A percentile compares a stretch with the other conserved stretches of the same genome.
These are phyloP conservation scores for Oxyscelio sp. DNA, from an alignment of 2,888 invertebrate species.

Conservation along the genomic window DNA sequence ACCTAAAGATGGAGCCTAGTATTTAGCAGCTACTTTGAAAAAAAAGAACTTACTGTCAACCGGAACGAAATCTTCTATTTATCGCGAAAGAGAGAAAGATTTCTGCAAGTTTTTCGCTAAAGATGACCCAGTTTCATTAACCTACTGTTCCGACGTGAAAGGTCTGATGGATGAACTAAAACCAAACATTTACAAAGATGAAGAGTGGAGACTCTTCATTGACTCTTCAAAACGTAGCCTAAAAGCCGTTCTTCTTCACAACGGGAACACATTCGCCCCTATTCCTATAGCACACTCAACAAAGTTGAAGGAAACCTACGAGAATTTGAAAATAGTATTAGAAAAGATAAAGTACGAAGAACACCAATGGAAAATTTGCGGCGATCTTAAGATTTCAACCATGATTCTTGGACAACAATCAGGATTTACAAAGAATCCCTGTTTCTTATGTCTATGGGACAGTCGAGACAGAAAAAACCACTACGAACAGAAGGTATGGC, in stretches of 20 bases:
- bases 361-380: conserved; percentile 77
- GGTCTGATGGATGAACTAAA: too few species aligned
- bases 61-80: too few species aligned
- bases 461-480: conserved; percentile 78
- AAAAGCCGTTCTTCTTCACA: too few species aligned
- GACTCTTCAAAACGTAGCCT: conserved; percentile 79
- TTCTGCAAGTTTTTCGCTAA: too few species aligned
- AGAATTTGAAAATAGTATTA: conserved; percentile 34
- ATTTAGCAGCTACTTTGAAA: too few species aligned
- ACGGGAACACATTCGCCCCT: conserved; percentile 81
- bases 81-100: too few species aligned
- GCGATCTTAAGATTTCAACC: conserved; percentile 77
- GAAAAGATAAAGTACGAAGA: conserved; percentile 48
- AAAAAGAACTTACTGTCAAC: too few species aligned
- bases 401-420: conserved; percentile 79
- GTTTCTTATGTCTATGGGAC: conserved; percentile 80
- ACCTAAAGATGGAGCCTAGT: too few species aligned
- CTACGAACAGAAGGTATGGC: conserved; percentile 71
- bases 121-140: too few species aligned
- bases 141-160: too few species aligned
- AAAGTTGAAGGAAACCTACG: conserved; percentile 45
- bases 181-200: too few species aligned
- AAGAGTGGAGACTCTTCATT: too few species aligned
- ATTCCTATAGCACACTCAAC: conserved; percentile 80
- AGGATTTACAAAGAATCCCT: conserved; percentile 80